Conservation (phyloP, 2,113 vertebrate genomes). For the Microtus ochrogaster region DNA sequence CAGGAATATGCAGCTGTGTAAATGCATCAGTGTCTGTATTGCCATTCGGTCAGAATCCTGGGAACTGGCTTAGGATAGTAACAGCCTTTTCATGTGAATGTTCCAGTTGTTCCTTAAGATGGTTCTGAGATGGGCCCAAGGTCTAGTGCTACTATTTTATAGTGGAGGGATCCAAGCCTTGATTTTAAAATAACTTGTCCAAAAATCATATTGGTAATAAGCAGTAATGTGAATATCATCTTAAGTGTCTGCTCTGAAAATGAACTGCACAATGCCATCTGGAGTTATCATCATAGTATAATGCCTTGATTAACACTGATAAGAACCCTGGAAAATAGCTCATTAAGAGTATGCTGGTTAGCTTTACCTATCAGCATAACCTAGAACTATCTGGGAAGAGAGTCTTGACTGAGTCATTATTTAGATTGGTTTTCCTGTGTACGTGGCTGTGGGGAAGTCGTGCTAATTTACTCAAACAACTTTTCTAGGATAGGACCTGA, state of each 20-base stretch:
- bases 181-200: neutral
- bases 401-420: neutral
- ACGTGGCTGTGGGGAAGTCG: neutral
- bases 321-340: neutral
- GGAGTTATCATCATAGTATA: neutral
- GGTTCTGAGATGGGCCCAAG: neutral
- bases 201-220: neutral
- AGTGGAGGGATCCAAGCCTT: neutral
- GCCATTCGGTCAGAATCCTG: neutral
- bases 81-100: neutral
- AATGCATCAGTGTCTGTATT: neutral
- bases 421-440: neutral
- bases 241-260: neutral
- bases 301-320: neutral
- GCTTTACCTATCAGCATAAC: neutral
- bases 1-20: neutral
- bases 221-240: neutral
- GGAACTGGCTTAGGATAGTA: neutral
- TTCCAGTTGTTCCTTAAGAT: neutral
- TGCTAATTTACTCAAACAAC: neutral
- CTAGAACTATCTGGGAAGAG: neutral
- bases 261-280: neutral
- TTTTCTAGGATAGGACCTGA: neutral
- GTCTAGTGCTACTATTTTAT: neutral
- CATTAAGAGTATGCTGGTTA: neutral